Evolutionary conservation across 2,113 vertebrate genomes (phyloP), one percentile per base, ranked within the genome.

Genomic region (Saguinus midas): DNA sequence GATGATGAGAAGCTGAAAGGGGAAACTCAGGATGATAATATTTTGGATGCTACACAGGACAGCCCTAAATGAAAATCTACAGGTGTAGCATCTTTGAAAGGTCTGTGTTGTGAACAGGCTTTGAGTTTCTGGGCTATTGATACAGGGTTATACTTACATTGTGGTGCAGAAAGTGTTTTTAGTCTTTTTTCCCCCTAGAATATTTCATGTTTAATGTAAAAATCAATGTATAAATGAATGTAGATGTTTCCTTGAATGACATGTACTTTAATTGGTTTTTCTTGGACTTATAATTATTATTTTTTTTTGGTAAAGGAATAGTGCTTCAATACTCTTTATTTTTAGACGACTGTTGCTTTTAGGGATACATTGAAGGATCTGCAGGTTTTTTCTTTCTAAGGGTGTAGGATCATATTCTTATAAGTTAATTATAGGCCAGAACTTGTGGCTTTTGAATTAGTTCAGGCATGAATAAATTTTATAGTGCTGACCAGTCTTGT

Each of bases 81-180:
- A 81, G 66, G 20, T 40, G 37, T 68, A 21, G 37, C 0, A 0
- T 68, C 88, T 94, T 81, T 40, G 83, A 18, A 92, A 86, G n/a
- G 23, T 75, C 55, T 8, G 18, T 87, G 29, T 27, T 72, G 14
- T 58, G 40, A n/a, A 43, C 45, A 70, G 58, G 10, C 40, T n/a
- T 55, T 87, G 40, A 76, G 20, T 23, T 70, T 87, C 73, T 92
- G 64, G 50, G 48, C 32, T 70, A 4, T n/a, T 43, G 70, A 37
- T n/a, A 35, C 7, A 43, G 16, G 82, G 7, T 50, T 88, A 8
- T 85, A 18, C 35, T 80, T 92, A 78, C 35, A 48, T 85, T 88
- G 61, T 89, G 25, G 37, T 68, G 55, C 72, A 73, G 87, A 87
- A 89, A 73, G 21, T 84, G 48, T 68, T 85, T 96, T 96, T 86